Evolutionary conservation across 2,888 invertebrate species (phyloP).

Genomic region (Gastracanthus pulcherrimus): DNA sequence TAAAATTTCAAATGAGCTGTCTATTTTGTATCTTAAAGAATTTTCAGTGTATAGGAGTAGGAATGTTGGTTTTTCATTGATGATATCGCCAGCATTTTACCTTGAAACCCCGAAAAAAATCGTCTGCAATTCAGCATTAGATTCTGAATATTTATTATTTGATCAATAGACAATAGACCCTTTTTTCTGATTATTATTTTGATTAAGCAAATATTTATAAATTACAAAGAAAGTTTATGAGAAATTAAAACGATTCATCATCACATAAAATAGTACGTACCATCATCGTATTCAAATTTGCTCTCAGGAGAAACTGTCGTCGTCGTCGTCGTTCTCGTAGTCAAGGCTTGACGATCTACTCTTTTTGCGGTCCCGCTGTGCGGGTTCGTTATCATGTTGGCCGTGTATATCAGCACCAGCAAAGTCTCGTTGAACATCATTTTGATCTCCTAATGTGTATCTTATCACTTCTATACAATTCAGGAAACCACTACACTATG

Average conservation of each 20-base stretch:
- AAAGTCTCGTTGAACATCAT: constrained; percentile 73
- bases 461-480: not conserved
- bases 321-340: constrained; percentile 64
- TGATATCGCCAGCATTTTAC: too few relatives aligned
- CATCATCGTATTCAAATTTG: constrained; percentile 71
- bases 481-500: not conserved
- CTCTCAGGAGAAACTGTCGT: constrained; percentile 54
- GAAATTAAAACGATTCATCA: not conserved
- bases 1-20: too few relatives aligned
- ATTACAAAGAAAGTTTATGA: not conserved
- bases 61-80: too few relatives aligned
- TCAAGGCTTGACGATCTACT: constrained; percentile 59
- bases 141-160: too few relatives aligned
- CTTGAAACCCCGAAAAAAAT: too few relatives aligned
- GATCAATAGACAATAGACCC: too few relatives aligned
- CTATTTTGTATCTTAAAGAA: too few relatives aligned
- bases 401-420: constrained; percentile 69
- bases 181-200: too few relatives aligned
- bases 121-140: too few relatives aligned
- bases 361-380: constrained; percentile 59
- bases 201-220: not conserved
- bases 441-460: constrained; percentile 30
- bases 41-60: too few relatives aligned
- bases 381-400: constrained; percentile 69
- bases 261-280: constrained; percentile 58